A percentile compares a stretch with the other conserved stretches of the same genome.
Conservation (phyloP, 2,113 vertebrate genomes). For the Bucco capensis region DNA sequence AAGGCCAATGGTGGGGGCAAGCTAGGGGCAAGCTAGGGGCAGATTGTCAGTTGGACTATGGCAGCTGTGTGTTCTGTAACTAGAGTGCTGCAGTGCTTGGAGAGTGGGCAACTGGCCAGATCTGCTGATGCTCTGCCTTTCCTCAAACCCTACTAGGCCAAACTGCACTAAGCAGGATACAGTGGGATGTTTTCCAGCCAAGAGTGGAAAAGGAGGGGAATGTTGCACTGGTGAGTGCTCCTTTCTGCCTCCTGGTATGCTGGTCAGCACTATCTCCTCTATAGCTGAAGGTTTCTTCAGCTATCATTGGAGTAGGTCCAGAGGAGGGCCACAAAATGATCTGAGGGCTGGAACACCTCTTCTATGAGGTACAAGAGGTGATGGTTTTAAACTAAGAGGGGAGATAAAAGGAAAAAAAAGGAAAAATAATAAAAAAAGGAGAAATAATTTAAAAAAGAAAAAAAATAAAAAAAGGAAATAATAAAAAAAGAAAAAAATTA, state of each 20-base stretch:
- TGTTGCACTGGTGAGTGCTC: accelerated
- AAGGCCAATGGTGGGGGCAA: not conserved
- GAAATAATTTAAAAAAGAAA: too few relatives aligned
- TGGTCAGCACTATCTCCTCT: not conserved
- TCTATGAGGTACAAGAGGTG: not conserved
- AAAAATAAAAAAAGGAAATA: too few relatives aligned
- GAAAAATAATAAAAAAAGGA: too few relatives aligned
- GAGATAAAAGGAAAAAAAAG: too few relatives aligned
- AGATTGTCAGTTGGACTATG: too few relatives aligned
- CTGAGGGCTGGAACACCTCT: not conserved
- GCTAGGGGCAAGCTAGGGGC: too few relatives aligned
- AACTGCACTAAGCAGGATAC: not conserved
- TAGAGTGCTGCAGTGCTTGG: accelerated
- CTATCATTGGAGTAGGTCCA: not conserved
- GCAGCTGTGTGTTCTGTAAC: not conserved
- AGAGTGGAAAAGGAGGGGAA: not conserved
- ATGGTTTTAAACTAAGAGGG: not conserved
- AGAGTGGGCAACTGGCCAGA: too few relatives aligned
- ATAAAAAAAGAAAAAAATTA: too few relatives aligned
- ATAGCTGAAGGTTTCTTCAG: not conserved
- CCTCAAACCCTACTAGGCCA: accelerated
- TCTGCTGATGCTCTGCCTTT: not conserved
- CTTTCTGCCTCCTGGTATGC: accelerated
- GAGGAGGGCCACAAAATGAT: not conserved
- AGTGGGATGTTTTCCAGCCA: not conserved